These are phyloP conservation scores for Entelurus aequoreus DNA, from an alignment of 2,113 vertebrate species.

Conservation along the genomic window DNA sequence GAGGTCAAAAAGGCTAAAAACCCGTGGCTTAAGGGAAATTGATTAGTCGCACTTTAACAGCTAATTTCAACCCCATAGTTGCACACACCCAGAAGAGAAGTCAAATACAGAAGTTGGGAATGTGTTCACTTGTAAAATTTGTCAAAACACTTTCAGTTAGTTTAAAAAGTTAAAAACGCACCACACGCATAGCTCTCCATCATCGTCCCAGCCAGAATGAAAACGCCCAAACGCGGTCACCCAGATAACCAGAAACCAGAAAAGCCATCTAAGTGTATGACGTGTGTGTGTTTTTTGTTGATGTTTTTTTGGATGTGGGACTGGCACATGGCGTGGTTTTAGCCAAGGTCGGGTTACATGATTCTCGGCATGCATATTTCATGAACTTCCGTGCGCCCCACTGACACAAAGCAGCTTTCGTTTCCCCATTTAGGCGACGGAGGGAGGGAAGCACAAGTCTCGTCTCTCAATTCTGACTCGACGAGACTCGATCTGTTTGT, in stretches of 20 bases:
- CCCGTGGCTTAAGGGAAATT: too few relatives aligned
- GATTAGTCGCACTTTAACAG: too few relatives aligned
- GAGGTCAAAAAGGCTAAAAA: too few relatives aligned
- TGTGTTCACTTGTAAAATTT: too few relatives aligned
- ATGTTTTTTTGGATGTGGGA: constrained; percentile 25
- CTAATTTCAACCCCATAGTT: too few relatives aligned
- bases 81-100: too few relatives aligned
- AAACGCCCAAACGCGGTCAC: constrained; percentile 22
- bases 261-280: too few relatives aligned
- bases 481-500: constrained; percentile 19
- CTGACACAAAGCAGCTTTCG: constrained; percentile 56
- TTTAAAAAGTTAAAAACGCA: background rate
- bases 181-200: too few relatives aligned
- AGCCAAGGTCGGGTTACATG: constrained; percentile 39
- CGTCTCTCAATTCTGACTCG: constrained; percentile 19
- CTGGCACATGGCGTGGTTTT: constrained; percentile 19
- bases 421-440: constrained; percentile 46
- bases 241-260: constrained; percentile 19
- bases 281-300: too few relatives aligned
- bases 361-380: constrained; percentile 48
- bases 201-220: constrained; percentile 6
- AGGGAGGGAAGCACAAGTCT: constrained; percentile 41
- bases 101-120: too few relatives aligned
- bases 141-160: background rate
- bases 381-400: constrained; percentile 48